phyloP scores from a whole-genome alignment of 2,113 vertebrate genomes.

The Engystomops pustulosus region DNA sequence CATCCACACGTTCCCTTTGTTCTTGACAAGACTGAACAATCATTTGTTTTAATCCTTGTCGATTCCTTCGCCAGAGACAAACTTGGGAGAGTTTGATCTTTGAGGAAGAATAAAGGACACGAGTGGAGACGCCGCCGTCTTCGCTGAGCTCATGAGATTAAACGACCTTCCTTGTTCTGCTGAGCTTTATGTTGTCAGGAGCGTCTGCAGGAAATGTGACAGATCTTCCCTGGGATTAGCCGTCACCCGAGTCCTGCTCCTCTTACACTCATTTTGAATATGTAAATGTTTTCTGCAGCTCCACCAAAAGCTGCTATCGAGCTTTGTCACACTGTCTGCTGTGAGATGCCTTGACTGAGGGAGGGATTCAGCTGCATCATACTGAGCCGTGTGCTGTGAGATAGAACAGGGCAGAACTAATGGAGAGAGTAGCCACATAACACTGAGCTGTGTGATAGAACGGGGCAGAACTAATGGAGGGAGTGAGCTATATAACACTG shows the following conservation, averaged over 20 bases:
- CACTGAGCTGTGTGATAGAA: no score
- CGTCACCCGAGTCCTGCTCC: background rate
- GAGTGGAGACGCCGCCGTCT: constrained; percentile 28
- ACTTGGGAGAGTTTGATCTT: background rate
- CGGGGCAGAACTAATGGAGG: no score
- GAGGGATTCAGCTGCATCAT: no score
- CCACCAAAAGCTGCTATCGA: no score
- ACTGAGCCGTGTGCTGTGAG: no score
- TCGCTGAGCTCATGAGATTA: constrained; percentile 45
- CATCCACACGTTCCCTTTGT: background rate
- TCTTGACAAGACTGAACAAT: constrained; percentile 2
- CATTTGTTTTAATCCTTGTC: constrained; percentile 42
- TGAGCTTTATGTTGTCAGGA: constrained; percentile 45
- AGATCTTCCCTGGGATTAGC: constrained; percentile 25
- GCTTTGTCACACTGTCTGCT: no score
- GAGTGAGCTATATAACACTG: no score
- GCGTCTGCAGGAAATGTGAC: constrained; percentile 9
- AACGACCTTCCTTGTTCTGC: constrained; percentile 43
- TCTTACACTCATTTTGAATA: no score
- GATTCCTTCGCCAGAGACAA: constrained; percentile 8
- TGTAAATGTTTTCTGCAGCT: no score
- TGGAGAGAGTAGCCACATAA: no score
- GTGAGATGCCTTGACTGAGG: no score
- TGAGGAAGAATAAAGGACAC: constrained; percentile 22
- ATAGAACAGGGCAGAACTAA: no score